These are phyloP conservation scores for Eupithecia dodoneata DNA, from an alignment of 2,888 invertebrate species.

Conservation along the genomic window DNA sequence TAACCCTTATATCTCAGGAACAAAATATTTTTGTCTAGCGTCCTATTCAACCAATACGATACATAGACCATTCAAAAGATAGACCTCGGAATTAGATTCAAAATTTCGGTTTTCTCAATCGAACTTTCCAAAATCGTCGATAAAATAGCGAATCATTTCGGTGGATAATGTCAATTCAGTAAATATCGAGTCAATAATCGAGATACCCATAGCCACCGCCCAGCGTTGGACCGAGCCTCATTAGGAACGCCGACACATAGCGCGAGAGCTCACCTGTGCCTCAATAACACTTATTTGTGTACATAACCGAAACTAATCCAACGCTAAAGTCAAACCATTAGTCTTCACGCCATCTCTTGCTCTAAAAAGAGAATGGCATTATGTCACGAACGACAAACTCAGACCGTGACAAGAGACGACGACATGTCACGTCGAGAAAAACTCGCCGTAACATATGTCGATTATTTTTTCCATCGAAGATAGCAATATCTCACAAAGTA, in stretches of 20 bases:
- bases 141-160: not conserved
- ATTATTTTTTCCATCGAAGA: not conserved
- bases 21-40: not conserved
- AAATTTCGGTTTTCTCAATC: not conserved
- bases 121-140: not conserved
- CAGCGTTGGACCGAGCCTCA: constrained; percentile 64
- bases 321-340: not conserved
- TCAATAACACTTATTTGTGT: constrained; percentile 1
- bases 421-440: not conserved
- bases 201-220: constrained; percentile 48
- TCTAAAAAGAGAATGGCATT: not conserved
- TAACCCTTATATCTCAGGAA: not conserved
- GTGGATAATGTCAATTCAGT: not conserved
- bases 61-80: not conserved
- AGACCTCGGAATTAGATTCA: not conserved
- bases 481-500: too few relatives aligned
- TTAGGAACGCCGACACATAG: constrained; percentile 83
- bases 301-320: not conserved
- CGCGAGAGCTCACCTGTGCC: constrained; percentile 65
- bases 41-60: not conserved
- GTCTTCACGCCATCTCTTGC: not conserved
- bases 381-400: not conserved
- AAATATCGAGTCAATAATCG: not conserved
- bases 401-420: not conserved
- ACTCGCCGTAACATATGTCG: not conserved